Conservation (phyloP, 2,113 vertebrate species). For the Sus scrofa region T2T-Sscrofa CM000814.6:64245501-64246000, state of each 20-base stretch:
- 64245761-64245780: too few species aligned
- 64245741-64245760: too few species aligned
- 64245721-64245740: too few species aligned
- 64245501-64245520: fast-evolving
- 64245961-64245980: neutral
- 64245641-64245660: neutral
- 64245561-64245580: neutral
- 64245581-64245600: fast-evolving
- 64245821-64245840: too few species aligned
- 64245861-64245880: neutral
- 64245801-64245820: too few species aligned
- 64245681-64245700: neutral
- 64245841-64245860: neutral
- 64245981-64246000: neutral
- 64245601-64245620: neutral
- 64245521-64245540: too few species aligned
- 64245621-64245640: neutral
- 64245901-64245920: neutral
- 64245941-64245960: neutral
- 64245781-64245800: too few species aligned
- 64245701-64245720: too few species aligned
- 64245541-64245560: neutral
- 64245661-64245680: neutral
- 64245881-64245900: neutral
- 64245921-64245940: neutral